phyloP scores from a whole-genome alignment of 2,797 vertebrate species.

The Rachycentron canadum region DNA sequence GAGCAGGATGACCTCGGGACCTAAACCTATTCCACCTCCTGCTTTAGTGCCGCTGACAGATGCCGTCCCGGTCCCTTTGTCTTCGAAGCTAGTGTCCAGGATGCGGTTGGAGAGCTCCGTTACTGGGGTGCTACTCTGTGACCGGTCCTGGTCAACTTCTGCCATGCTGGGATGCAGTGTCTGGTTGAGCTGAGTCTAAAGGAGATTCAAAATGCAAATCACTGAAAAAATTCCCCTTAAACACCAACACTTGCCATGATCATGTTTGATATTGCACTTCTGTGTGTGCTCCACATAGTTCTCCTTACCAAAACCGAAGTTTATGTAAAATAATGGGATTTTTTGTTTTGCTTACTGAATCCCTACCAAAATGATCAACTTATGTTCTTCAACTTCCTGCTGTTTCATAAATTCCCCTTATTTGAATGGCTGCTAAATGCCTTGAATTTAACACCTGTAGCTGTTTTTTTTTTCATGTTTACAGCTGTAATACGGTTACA shows the following conservation, averaged over 20 bases:
- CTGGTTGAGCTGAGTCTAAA: slow-evolving; percentile 59
- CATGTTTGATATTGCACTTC: slow-evolving; percentile 8
- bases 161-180: slow-evolving; percentile 45
- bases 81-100: slow-evolving; percentile 89
- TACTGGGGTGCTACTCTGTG: slow-evolving; percentile 91
- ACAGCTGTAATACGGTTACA: background rate
- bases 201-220: background rate
- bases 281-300: background rate
- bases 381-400: background rate
- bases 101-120: slow-evolving; percentile 94
- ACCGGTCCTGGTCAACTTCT: slow-evolving; percentile 86
- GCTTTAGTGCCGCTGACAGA: slow-evolving; percentile 49
- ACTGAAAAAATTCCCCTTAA: slow-evolving; percentile 1
- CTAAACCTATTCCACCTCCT: slow-evolving; percentile 46
- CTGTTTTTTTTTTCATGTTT: background rate
- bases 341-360: background rate
- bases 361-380: background rate
- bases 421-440: background rate
- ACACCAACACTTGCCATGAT: background rate
- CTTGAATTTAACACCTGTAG: background rate
- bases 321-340: background rate
- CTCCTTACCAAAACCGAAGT: slow-evolving; percentile 2
- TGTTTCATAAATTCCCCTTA: background rate
- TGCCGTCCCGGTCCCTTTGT: slow-evolving; percentile 57
- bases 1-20: slow-evolving; percentile 65